Percentiles rank a stretch among this genome's conserved stretches.
Conservation (phyloP, 2,113 vertebrate genomes). For the Embiotoca jacksoni region DNA sequence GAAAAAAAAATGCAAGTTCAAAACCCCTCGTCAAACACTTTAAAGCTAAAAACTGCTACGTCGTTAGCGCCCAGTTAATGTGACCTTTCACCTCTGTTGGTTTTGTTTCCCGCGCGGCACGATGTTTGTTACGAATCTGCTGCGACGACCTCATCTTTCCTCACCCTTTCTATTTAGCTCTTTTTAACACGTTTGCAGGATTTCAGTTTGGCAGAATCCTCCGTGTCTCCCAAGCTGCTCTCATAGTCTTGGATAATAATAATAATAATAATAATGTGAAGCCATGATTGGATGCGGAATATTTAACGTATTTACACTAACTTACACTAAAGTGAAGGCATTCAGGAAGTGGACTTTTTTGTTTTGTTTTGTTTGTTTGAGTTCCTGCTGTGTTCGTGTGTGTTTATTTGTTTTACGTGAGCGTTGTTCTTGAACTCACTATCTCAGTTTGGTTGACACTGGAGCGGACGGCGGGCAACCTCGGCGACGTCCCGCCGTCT, state of each 20-base stretch:
- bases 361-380: not conserved
- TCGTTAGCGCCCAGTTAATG: slow-evolving; percentile 37
- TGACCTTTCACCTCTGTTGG: slow-evolving; percentile 24
- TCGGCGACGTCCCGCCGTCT: too few species aligned
- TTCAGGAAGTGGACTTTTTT: not conserved
- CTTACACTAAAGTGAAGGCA: not conserved
- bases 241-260: not conserved
- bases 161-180: not conserved
- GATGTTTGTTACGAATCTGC: not conserved
- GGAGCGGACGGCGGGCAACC: not conserved
- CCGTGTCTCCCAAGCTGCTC: not conserved
- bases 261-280: not conserved
- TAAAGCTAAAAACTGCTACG: not conserved
- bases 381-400: not conserved
- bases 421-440: not conserved
- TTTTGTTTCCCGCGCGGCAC: not conserved
- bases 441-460: slow-evolving; percentile 2
- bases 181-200: not conserved
- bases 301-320: not conserved
- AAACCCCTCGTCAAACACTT: slow-evolving; percentile 11
- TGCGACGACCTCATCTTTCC: not conserved
- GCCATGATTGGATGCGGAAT: not conserved
- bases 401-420: not conserved
- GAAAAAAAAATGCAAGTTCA: not conserved
- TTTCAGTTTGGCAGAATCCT: not conserved